A percentile compares a stretch with the other conserved stretches of the same genome.
phyloP scores from a whole-genome alignment of 2,797 vertebrate genomes.

The Sebastes nivosus region DNA sequence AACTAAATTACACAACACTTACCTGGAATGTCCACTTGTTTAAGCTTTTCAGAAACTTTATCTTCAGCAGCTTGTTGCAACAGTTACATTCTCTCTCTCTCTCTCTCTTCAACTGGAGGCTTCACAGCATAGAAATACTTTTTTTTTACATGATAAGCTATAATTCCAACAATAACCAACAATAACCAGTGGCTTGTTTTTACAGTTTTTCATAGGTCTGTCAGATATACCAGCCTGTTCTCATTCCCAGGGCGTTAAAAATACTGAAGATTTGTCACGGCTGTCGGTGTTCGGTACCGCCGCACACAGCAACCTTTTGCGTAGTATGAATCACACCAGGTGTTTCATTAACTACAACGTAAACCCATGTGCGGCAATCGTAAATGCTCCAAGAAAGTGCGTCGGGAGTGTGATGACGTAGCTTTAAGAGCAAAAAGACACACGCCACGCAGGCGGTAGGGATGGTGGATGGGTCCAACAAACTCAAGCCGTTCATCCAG shows the following conservation, averaged over 20 bases:
- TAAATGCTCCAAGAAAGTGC: too few relatives aligned
- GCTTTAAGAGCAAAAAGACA: too few relatives aligned
- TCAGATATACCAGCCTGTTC: not conserved
- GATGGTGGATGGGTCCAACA: too few relatives aligned
- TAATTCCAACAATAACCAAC: not conserved
- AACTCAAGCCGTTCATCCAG: not conserved
- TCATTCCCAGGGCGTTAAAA: too few relatives aligned
- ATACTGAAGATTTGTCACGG: too few relatives aligned
- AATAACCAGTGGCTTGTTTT: not conserved
- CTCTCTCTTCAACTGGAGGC: not conserved
- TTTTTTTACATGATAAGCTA: not conserved
- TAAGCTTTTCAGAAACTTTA: not conserved
- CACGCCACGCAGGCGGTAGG: accelerated
- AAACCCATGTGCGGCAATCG: too few relatives aligned
- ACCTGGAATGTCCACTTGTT: not conserved
- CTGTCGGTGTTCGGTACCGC: too few relatives aligned
- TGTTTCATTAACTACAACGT: too few relatives aligned
- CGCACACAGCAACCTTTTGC: accelerated
- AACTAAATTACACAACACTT: not conserved
- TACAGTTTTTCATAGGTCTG: not conserved
- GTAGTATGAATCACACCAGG: too few relatives aligned
- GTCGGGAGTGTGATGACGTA: too few relatives aligned
- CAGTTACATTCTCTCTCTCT: not conserved
- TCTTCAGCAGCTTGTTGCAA: not conserved
- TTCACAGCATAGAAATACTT: not conserved